Percentiles rank a stretch among this genome's conserved stretches.
Conservation (phyloP, 2,797 vertebrate genomes). For the Microctenopoma lineatum region DNA sequence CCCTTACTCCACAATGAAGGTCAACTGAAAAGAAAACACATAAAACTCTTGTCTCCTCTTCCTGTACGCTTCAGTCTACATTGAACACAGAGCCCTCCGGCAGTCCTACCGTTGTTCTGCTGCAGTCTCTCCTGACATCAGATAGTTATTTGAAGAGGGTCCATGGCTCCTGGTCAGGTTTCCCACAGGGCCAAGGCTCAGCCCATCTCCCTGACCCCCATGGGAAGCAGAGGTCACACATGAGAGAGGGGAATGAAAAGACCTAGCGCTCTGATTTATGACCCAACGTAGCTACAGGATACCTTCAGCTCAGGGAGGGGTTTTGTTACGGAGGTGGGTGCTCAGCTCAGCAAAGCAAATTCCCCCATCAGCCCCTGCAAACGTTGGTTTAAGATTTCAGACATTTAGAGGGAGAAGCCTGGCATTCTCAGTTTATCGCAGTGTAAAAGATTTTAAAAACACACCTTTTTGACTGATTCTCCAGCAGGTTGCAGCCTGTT, state of each 20-base stretch:
- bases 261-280: slow-evolving; percentile 82
- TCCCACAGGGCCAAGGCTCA: slow-evolving; percentile 64
- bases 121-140: slow-evolving; percentile 61
- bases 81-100: slow-evolving; percentile 41
- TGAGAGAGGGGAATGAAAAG: slow-evolving; percentile 79
- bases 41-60: slow-evolving; percentile 62
- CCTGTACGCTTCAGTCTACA: slow-evolving; percentile 53
- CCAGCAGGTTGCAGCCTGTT: slow-evolving; percentile 40
- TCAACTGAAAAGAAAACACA: slow-evolving; percentile 62
- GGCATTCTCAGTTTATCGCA: slow-evolving; percentile 10
- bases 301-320: slow-evolving; percentile 65
- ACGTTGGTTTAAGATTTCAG: slow-evolving; percentile 58
- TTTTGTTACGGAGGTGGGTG: slow-evolving; percentile 70
- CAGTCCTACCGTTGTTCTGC: slow-evolving; percentile 49
- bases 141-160: slow-evolving; percentile 67
- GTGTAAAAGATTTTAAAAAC: neutral
- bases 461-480: slow-evolving; percentile 2
- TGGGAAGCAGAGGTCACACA: slow-evolving; percentile 72
- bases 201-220: slow-evolving; percentile 64
- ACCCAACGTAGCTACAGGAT: slow-evolving; percentile 72
- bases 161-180: slow-evolving; percentile 69
- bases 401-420: slow-evolving; percentile 13
- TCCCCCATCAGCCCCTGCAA: slow-evolving; percentile 49
- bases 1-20: slow-evolving; percentile 52
- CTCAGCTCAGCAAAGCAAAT: slow-evolving; percentile 33